Evolutionary conservation across 2,888 invertebrate genomes (phyloP).

Genomic region (Iphiclides podalirius): DNA sequence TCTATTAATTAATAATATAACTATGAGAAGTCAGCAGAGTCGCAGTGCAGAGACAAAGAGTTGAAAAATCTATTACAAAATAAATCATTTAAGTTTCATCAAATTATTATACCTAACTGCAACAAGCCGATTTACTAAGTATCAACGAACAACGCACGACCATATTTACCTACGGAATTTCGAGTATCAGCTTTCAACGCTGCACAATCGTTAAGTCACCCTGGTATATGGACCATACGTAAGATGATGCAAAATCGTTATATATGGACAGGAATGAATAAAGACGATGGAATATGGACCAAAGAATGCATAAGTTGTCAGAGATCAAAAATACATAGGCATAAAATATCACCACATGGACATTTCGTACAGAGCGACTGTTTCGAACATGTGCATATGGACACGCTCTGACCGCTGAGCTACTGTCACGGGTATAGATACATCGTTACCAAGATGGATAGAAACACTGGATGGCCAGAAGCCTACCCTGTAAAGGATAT

Average conservation of each 20-base stretch:
- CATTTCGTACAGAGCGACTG: conserved; percentile 10
- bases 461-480: conserved; percentile 30
- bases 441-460: conserved; percentile 28
- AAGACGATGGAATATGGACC: conserved; percentile 10
- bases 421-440: conserved; percentile 27
- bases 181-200: not conserved
- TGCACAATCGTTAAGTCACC: conserved; percentile 12
- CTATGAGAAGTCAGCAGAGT: too few species aligned
- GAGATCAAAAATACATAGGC: conserved; percentile 21
- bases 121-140: too few species aligned
- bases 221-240: conserved; percentile 1
- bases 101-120: too few species aligned
- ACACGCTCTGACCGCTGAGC: conserved; percentile 24
- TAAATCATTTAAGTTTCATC: not conserved
- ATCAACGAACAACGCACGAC: too few species aligned
- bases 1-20: too few species aligned
- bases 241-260: conserved; percentile 6
- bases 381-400: conserved; percentile 29
- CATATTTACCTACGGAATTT: not conserved
- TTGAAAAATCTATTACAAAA: not conserved
- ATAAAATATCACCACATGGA: conserved; percentile 20
- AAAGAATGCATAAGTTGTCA: conserved; percentile 24
- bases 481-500: conserved; percentile 21
- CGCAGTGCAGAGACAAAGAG: not conserved
- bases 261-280: conserved; percentile 19